Percentiles rank a stretch among this genome's conserved stretches.
Conservation (phyloP, 2,888 invertebrate species). For the Amphipoea oculea region DNA sequence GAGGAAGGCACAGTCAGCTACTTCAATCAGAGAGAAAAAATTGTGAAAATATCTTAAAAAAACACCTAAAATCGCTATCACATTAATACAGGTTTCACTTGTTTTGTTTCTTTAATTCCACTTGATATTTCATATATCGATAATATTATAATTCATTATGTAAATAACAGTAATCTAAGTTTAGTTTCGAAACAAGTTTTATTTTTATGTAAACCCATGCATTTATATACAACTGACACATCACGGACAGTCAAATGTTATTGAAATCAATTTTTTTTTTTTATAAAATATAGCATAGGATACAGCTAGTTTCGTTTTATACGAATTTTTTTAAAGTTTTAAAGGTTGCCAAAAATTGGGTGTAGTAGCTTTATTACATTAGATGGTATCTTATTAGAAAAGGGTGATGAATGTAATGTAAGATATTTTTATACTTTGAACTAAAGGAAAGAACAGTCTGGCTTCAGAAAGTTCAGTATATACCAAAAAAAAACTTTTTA, state of each 20-base stretch:
- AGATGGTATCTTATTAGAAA: background rate
- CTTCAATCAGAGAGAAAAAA: conserved; percentile 84
- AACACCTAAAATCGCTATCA: background rate
- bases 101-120: conserved; percentile 17
- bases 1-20: conserved; percentile 86
- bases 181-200: conserved; percentile 20
- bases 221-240: conserved; percentile 13
- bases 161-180: conserved; percentile 36
- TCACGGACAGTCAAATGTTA: conserved; percentile 13
- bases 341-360: conserved; percentile 15
- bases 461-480: background rate
- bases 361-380: conserved; percentile 20
- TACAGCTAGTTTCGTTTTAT: background rate
- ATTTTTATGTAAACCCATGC: conserved; percentile 5
- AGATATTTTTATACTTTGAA: conserved; percentile 16
- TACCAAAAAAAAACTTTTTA: background rate
- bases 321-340: background rate
- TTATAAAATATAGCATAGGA: background rate
- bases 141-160: conserved; percentile 15
- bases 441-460: background rate
- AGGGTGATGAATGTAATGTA: background rate
- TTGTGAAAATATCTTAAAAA: conserved; percentile 81
- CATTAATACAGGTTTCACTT: conserved; percentile 23
- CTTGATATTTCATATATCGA: conserved; percentile 6
- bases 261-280: background rate